Percentiles rank a stretch among this genome's conserved stretches.
Conservation (phyloP, 2,113 vertebrate genomes). For the Podarcis cretensis region DNA sequence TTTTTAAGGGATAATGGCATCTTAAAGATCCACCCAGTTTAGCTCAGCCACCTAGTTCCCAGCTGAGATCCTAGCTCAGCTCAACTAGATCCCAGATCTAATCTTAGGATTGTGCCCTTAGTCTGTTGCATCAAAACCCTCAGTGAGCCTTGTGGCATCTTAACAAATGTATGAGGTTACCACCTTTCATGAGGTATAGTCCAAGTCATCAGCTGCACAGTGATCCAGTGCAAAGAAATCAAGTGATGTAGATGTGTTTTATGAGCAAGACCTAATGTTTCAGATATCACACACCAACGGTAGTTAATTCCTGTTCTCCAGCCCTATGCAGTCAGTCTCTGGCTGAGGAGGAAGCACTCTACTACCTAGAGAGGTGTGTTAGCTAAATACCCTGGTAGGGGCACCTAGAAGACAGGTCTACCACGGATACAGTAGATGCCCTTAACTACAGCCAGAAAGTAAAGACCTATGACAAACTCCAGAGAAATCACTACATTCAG, state of each 20-base stretch:
- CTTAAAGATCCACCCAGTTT: too few species aligned
- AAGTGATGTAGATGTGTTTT: not conserved
- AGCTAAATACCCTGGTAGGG: not conserved
- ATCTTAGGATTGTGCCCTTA: too few species aligned
- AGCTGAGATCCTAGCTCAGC: too few species aligned
- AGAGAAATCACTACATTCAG: not conserved
- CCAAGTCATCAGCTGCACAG: not conserved
- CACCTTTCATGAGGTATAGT: too few species aligned
- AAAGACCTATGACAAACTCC: not conserved
- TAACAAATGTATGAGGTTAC: too few species aligned
- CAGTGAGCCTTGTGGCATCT: too few species aligned
- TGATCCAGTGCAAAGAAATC: not conserved
- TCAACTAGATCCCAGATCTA: too few species aligned
- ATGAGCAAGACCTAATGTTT: not conserved
- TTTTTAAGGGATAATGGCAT: too few species aligned
- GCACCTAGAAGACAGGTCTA: not conserved
- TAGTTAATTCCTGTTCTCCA: not conserved
- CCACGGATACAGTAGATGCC: not conserved
- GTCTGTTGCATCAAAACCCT: too few species aligned
- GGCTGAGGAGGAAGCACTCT: not conserved
- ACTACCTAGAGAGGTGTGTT: not conserved
- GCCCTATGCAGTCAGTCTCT: not conserved
- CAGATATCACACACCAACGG: not conserved
- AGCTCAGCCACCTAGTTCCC: too few species aligned
- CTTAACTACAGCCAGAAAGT: not conserved